A percentile compares a stretch with the other conserved stretches of the same genome.
Conservation (phyloP, 2,888 invertebrate species). For the Diarsia rubi region DNA sequence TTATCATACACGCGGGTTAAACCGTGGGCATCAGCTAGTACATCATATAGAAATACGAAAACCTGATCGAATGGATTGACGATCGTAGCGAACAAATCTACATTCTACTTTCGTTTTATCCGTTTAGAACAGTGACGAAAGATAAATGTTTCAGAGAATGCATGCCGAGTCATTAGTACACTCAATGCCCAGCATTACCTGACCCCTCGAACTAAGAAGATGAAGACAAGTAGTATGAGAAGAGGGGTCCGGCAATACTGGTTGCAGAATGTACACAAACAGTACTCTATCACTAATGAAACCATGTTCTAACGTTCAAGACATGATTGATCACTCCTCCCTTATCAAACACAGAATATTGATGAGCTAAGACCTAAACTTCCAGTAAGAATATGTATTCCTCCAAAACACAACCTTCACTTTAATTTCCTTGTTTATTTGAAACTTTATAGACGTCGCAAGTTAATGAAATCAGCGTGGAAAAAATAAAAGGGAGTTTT, state of each 20-base stretch:
- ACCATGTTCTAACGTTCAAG: slow-evolving; percentile 28
- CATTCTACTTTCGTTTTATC: neutral
- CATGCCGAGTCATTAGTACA: slow-evolving; percentile 24
- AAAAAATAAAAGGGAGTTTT: slow-evolving; percentile 42
- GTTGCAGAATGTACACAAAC: neutral
- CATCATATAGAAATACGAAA: slow-evolving; percentile 16
- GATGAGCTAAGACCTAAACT: slow-evolving; percentile 31
- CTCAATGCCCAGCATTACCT: too few relatives aligned
- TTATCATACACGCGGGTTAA: too few relatives aligned
- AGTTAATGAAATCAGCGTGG: slow-evolving; percentile 28
- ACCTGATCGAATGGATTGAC: slow-evolving; percentile 10
- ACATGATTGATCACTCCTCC: slow-evolving; percentile 49
- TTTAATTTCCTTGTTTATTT: slow-evolving; percentile 50
- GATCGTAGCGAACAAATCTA: neutral
- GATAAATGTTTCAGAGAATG: slow-evolving; percentile 1
- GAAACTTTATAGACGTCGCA: slow-evolving; percentile 42
- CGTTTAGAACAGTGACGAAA: neutral
- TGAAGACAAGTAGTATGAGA: too few relatives aligned
- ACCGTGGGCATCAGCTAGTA: too few relatives aligned
- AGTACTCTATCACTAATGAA: slow-evolving; percentile 46
- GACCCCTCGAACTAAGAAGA: too few relatives aligned
- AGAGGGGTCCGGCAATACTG: too few relatives aligned
- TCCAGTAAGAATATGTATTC: slow-evolving; percentile 21
- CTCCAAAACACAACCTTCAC: neutral
- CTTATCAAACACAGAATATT: slow-evolving; percentile 49